Base-by-base conservation (phyloP, 1,140 invertebrate species). In the Olivierus martensii region DNA sequence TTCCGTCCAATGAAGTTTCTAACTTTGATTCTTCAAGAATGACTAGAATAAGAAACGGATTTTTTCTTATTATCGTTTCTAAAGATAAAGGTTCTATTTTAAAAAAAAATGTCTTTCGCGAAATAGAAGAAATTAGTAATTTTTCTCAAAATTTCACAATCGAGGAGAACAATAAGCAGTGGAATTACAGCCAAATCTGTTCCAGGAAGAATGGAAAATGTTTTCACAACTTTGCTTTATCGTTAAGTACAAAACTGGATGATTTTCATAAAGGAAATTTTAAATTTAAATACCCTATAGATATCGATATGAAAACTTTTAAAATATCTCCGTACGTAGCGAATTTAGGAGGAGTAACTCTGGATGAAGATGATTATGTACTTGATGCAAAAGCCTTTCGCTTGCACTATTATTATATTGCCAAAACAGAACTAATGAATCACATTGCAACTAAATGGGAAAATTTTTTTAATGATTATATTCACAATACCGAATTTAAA, bases 291-390 rank as follows among this genome's bases (percentile, higher is more conserved):
- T 90, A 88, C 66, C 87, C 87, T 0, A 70, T 89, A 46, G 87
- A 85, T 80, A 80, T 89, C 61, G 88, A 88, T 68, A 84, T 84
- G 1, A 77, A 80, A 7, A 87, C 84, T 2, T 87, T 82, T 78
- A 82, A 87, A 61, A 74, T 79, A 1, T 84, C 86, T 64, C 76
- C 84, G 3, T 82, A 90, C 65, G 86, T 85, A 0, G 81, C 89
- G 2, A 88, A 79, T 69, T 87, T 91, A 62, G 87, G 87, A 0
- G 85, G 85, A 0, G 80, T 82, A 9, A 75, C 79, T 55, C 67
- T 87, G 14, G 77, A 77, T 21, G 80, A 84, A 46, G 80, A 85
- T 63, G 76, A 76, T 6, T 75, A 78, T 22, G 79, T 88, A 10
- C 68, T 78, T 15, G 80, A 78, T 7, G 85, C 86, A 2, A 83